Evolutionary conservation across 2,797 vertebrate genomes (phyloP).

Genomic region (Melanogrammus aeglefinus): DNA sequence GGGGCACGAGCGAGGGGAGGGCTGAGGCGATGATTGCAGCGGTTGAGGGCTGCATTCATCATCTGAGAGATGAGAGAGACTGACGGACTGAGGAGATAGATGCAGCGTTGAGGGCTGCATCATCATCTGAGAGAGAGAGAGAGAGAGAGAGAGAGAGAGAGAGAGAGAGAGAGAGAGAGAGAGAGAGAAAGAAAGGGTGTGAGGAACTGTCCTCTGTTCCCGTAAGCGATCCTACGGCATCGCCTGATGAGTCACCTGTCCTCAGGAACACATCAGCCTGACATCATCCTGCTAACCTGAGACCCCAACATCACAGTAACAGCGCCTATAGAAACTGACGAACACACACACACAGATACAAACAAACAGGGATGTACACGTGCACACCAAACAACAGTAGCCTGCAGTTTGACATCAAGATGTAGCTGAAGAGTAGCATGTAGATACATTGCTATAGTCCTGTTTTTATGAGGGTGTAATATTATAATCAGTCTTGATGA

Average conservation of each 20-base stretch:
- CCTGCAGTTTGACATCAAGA: no score
- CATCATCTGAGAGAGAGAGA: not conserved
- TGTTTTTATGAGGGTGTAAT: not conserved
- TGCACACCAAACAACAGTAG: no score
- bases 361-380: not conserved
- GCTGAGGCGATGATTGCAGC: no score
- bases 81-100: no score
- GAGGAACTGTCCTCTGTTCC: slow-evolving; percentile 48
- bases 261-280: slow-evolving; percentile 56
- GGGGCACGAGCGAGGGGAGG: no score
- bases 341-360: slow-evolving; percentile 11
- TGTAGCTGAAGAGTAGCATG: not conserved
- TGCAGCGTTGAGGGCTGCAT: slow-evolving; percentile 34
- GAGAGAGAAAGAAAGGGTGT: slow-evolving; percentile 2
- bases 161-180: slow-evolving; percentile 13
- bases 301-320: slow-evolving; percentile 1
- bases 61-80: no score
- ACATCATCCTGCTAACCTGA: slow-evolving; percentile 61
- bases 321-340: no score
- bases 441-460: not conserved
- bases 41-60: no score
- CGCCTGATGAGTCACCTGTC: slow-evolving; percentile 63
- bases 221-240: slow-evolving; percentile 52
- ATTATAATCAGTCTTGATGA: slow-evolving; percentile 11
- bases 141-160: slow-evolving; percentile 12